Evolutionary conservation across 2,797 vertebrate species (phyloP).

Genomic region (Pyrocephalus nanus): DNA sequence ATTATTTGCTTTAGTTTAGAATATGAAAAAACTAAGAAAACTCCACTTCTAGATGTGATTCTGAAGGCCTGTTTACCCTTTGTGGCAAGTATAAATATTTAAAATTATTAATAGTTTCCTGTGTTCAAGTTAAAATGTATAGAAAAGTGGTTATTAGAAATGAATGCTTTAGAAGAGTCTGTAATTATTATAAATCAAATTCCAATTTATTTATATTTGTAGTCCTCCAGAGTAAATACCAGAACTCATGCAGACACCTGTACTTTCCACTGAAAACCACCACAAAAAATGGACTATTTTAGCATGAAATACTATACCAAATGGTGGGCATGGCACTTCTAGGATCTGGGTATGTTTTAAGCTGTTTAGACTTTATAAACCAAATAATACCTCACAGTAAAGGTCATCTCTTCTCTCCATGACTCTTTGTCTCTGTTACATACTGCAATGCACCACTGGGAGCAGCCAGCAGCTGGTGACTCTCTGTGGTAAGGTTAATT

Average conservation of each 20-base stretch:
- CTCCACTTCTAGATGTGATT: background rate
- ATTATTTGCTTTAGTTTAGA: background rate
- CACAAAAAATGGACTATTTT: background rate
- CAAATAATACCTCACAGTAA: background rate
- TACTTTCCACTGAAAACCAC: background rate
- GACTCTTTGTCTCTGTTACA: background rate
- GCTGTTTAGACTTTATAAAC: background rate
- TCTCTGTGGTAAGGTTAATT: background rate
- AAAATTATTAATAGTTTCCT: background rate
- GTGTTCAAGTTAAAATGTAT: background rate
- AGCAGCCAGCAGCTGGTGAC: background rate
- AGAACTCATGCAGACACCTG: background rate
- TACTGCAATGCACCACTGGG: accelerated
- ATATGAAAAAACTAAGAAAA: background rate
- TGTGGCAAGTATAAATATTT: background rate
- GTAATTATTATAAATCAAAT: background rate
- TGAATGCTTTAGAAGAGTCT: background rate
- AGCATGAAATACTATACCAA: background rate
- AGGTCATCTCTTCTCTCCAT: background rate
- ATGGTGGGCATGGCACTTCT: background rate
- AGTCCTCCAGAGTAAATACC: background rate
- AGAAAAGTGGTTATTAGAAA: background rate
- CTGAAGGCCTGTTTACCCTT: background rate
- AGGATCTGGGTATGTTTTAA: background rate
- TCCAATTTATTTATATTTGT: background rate